Evolutionary conservation across 2,797 vertebrate genomes (phyloP), one percentile per base, ranked within the genome.

Genomic region (Falco cherrug): DNA sequence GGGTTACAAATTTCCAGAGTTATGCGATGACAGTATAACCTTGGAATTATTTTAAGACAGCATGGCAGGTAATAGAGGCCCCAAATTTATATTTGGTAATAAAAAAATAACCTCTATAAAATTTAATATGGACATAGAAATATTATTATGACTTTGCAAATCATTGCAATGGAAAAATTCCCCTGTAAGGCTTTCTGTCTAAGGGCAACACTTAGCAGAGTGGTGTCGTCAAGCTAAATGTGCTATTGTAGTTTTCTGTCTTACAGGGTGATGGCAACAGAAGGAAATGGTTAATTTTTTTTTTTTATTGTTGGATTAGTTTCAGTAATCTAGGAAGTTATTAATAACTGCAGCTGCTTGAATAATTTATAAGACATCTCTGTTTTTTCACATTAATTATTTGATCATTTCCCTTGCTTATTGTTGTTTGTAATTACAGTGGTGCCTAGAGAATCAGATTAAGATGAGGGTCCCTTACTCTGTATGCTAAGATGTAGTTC

Each of bases 91-190:
- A 88, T 76, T 82, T 82, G 63, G 45, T n/a, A 82, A 79, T 97
- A 84, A 94, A 96, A 95, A 92, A 91, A 77, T 50, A 65, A 45
- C 41, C 59, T 84, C 84, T 22, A 76, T 94, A 90, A 93, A 93
- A 95, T 90, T 91, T 95, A 87, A 84, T 93, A 74, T 14, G 45
- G 71, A 71, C 45, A 39, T 6, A 83, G 82, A 95, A 93, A 92
- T 95, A 79, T 86, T 93, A 84, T 91, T 97, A 90, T 74, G 88
- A 83, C 84, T 96, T 96, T 87, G 67, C 53, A 93, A 94, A 89
- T 92, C 64, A 70, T 50, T 82, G 67, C 53, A 64, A 61, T 39
- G 68, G 68, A 92, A 92, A 93, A 93, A 56, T 64, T 90, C 41
- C 48, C 56, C 28, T 87, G 37, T 21, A 80, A 90, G 41, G 9